Evolutionary conservation across 2,113 vertebrate genomes (phyloP).

Genomic region (Tetraodon nigroviridis): DNA sequence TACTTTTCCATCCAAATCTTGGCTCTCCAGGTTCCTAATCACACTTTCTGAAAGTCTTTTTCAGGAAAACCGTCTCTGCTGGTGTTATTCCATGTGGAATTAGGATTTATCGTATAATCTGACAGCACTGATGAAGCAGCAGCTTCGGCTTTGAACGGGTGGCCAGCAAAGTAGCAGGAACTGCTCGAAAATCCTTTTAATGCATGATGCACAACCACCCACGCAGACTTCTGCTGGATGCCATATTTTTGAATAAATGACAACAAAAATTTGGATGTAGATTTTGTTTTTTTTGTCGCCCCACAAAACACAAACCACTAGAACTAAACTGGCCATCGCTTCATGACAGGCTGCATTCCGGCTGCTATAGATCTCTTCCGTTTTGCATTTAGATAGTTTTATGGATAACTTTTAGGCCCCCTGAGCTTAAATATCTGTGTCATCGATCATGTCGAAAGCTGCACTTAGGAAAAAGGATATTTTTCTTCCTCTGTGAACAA

Average conservation of each 20-base stretch:
- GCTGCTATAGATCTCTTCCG: conserved; percentile 14
- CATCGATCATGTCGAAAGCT: conserved; percentile 33
- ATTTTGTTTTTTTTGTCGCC: not conserved
- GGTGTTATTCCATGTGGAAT: conserved; percentile 38
- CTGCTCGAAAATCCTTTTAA: conserved; percentile 28
- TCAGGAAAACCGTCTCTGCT: not conserved
- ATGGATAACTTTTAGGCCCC: conserved; percentile 14
- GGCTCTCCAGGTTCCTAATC: conserved; percentile 39
- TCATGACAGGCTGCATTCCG: conserved; percentile 20
- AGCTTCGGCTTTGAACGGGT: conserved; percentile 40
- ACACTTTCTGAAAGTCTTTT: conserved; percentile 18
- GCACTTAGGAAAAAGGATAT: conserved; percentile 7
- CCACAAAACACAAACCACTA: conserved; percentile 15
- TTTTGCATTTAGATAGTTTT: not conserved
- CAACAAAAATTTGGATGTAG: conserved; percentile 1
- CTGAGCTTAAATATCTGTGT: conserved; percentile 23
- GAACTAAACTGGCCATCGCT: conserved; percentile 22
- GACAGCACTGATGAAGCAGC: conserved; percentile 46
- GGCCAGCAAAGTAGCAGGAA: conserved; percentile 30
- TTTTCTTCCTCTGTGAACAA: not conserved
- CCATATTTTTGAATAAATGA: conserved; percentile 21
- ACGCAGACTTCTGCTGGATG: conserved; percentile 30
- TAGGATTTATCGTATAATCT: conserved; percentile 46
- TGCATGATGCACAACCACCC: conserved; percentile 36
- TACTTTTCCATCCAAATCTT: conserved; percentile 34